Conservation (phyloP, 1,140 invertebrate genomes). For the Rhopalosiphum maidis region DNA sequence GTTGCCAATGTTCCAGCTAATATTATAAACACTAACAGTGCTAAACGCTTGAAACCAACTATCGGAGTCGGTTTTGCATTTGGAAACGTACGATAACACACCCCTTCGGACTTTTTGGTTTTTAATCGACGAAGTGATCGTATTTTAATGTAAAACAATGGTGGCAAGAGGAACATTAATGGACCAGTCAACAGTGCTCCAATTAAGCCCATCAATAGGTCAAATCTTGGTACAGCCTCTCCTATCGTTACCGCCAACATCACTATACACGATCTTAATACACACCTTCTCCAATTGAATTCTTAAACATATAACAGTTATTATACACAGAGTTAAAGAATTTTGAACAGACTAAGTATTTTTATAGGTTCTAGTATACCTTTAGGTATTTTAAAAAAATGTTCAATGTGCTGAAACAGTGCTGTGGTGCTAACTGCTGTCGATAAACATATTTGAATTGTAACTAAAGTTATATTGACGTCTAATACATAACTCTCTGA, state of each 20-base stretch:
- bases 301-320: conserved; percentile 67
- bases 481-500: conserved; percentile 64
- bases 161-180: conserved; percentile 84
- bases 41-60: conserved; percentile 26
- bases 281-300: conserved; percentile 79
- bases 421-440: conserved; percentile 77
- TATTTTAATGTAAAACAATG: conserved; percentile 77
- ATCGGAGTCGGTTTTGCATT: not conserved
- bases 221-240: conserved; percentile 84
- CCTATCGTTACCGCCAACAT: conserved; percentile 77
- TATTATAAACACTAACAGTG: conserved; percentile 44
- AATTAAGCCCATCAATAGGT: conserved; percentile 86
- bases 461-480: conserved; percentile 71
- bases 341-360: not conserved
- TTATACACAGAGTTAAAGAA: not conserved
- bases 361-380: conserved; percentile 62
- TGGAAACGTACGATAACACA: conserved; percentile 47
- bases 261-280: conserved; percentile 75
- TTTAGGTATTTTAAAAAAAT: conserved; percentile 68
- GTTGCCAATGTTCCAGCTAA: conserved; percentile 58
- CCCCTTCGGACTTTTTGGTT: not conserved
- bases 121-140: conserved; percentile 64
- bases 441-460: conserved; percentile 77
- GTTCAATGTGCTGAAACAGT: conserved; percentile 77
- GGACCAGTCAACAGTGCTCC: conserved; percentile 85